Percentiles rank a stretch among this genome's conserved stretches.
phyloP scores from a whole-genome alignment of 1,140 invertebrate genomes.

The Penaeus japonicus region DNA sequence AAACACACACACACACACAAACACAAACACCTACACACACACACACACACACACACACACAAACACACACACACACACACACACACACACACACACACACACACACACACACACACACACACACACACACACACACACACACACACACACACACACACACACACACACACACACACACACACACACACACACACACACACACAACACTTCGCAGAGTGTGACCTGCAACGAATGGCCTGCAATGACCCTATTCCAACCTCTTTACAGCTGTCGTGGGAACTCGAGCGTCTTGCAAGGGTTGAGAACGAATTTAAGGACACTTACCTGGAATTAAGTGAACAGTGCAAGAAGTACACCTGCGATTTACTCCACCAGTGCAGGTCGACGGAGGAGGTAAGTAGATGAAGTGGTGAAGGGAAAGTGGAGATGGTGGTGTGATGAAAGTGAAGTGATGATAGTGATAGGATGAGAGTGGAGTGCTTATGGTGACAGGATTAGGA shows the following conservation, averaged over 20 bases:
- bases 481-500: too few relatives aligned
- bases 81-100: too few relatives aligned
- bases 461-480: neutral
- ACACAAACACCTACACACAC: neutral
- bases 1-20: neutral
- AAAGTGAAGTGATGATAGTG: neutral
- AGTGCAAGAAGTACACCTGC: constrained; percentile 70
- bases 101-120: too few relatives aligned
- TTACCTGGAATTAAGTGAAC: constrained; percentile 65
- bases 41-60: neutral
- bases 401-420: neutral
- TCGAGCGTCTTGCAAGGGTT: constrained; percentile 67
- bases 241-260: constrained; percentile 60
- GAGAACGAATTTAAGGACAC: constrained; percentile 71
- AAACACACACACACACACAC: neutral
- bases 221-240: too few relatives aligned
- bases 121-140: too few relatives aligned
- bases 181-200: too few relatives aligned
- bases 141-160: too few relatives aligned
- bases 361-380: constrained; percentile 70
- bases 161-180: too few relatives aligned
- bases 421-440: neutral
- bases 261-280: constrained; percentile 70
- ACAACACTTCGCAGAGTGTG: too few relatives aligned
- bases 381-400: constrained; percentile 68